Percentiles rank a stretch among this genome's conserved stretches.
phyloP scores from a whole-genome alignment of 2,797 vertebrate species.

The Hemitrygon akajei region DNA sequence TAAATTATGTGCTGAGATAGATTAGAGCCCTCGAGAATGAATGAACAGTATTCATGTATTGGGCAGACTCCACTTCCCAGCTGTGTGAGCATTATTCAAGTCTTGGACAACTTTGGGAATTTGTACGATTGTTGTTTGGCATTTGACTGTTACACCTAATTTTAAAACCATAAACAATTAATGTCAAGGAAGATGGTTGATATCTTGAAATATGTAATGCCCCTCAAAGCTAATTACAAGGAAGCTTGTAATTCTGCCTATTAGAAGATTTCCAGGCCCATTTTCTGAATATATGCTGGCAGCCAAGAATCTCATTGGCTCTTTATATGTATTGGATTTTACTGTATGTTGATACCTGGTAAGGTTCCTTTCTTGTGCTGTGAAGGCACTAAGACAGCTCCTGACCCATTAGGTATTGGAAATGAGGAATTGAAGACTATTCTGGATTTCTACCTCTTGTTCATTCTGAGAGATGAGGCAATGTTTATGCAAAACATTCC shows the following conservation, averaged over 20 bases:
- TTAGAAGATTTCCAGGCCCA: background rate
- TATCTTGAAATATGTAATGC: background rate
- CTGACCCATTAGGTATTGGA: background rate
- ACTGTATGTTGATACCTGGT: background rate
- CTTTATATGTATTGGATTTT: background rate
- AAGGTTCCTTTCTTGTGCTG: background rate
- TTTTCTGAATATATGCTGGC: background rate
- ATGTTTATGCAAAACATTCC: background rate
- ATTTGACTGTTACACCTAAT: background rate
- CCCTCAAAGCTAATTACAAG: background rate
- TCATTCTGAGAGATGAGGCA: background rate
- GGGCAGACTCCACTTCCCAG: background rate
- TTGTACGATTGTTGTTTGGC: background rate
- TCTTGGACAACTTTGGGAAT: background rate
- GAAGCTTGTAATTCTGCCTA: background rate
- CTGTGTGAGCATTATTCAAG: background rate
- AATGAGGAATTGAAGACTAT: background rate
- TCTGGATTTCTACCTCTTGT: background rate
- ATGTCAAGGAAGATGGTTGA: background rate
- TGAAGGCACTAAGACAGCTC: background rate
- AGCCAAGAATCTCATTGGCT: background rate
- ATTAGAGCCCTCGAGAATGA: background rate
- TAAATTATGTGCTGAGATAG: background rate
- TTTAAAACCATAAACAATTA: background rate
- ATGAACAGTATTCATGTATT: background rate